Base-by-base conservation (phyloP, 2,113 vertebrate species). In the Menura novaehollandiae region DNA sequence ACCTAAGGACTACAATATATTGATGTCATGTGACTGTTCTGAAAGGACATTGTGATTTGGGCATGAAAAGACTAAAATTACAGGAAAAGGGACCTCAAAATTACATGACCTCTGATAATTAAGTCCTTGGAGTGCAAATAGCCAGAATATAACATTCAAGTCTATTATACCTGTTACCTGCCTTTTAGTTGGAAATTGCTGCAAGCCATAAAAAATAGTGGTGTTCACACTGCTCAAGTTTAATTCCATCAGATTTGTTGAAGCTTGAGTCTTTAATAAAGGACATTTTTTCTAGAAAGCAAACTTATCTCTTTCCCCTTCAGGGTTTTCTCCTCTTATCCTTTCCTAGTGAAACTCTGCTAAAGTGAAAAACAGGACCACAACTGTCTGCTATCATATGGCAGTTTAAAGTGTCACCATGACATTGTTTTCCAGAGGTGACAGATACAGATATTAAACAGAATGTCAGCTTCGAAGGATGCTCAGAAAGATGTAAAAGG, bases 231-330 rank as follows among this genome's bases (percentile, higher is more conserved):
- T 88, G 69, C 51, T 96, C 15, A 52, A 85, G 59, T 82, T 91
- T 95, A 95, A 91, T 91, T 93, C 55, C 72, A 73, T 84, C 43
- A 91, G 91, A 76, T 96, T 67, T 11, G 4, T 53, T 93, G 72
- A 85, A 91, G 85, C 76, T 92, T 47, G 24, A 88, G 64, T 73
- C 72, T 86, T 92, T 76, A 93, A 79, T 78, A 95, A 93, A 88
- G 28, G 72, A 41, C 28, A 30, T 71, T 94, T 72, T 94, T 94
- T 91, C 14, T 79, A 63, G 55, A 81, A 97, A 92, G 39, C 68
- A 95, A 94, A 96, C 51, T 82, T 95, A 62, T 63, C 64, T 96
- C 59, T 83, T 74, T 80, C n/a, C 44, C 63, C 77, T 87, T 95
- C 58, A 81, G 93, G 52, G 74, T 88, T 95, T 91, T 82, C n/a